Percentiles rank a stretch among this genome's conserved stretches.
phyloP scores from a whole-genome alignment of 2,113 vertebrate genomes.

The Acrocephalus kingi region DNA sequence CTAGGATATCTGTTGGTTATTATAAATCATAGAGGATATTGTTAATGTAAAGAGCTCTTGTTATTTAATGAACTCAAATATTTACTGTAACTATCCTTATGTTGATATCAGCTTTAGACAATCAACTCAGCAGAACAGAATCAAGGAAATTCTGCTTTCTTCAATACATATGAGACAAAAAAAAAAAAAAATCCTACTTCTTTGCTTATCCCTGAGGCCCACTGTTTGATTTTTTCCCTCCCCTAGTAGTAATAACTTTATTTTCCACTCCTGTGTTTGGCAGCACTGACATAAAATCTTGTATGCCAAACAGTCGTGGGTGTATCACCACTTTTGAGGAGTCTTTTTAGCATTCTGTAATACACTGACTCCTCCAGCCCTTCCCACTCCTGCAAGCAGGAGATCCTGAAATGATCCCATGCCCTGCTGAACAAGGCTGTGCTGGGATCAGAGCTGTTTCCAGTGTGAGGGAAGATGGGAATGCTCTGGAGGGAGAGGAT shows the following conservation, averaged over 20 bases:
- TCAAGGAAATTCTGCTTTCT: conserved; percentile 44
- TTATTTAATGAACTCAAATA: neutral
- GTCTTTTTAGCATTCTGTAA: neutral
- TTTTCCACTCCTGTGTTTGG: conserved; percentile 13
- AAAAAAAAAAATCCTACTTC: neutral
- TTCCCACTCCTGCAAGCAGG: neutral
- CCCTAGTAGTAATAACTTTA: neutral
- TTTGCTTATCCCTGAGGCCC: conserved; percentile 8
- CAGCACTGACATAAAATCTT: neutral
- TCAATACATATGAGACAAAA: neutral
- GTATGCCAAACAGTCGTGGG: neutral
- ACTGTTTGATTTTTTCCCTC: neutral
- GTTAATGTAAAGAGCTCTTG: neutral
- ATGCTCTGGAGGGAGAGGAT: conserved; percentile 3
- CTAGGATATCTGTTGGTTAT: conserved; percentile 1
- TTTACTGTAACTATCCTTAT: conserved; percentile 11
- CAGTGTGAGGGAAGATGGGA: neutral
- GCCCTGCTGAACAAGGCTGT: neutral
- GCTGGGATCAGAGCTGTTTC: neutral
- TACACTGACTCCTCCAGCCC: conserved; percentile 5
- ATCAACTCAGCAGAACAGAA: conserved; percentile 64
- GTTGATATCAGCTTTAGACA: conserved; percentile 70
- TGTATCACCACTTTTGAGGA: neutral
- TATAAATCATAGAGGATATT: conserved; percentile 20
- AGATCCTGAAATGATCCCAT: neutral